phyloP scores from a whole-genome alignment of 1,140 invertebrate species.

The Melipona quadrifasciata region DNA sequence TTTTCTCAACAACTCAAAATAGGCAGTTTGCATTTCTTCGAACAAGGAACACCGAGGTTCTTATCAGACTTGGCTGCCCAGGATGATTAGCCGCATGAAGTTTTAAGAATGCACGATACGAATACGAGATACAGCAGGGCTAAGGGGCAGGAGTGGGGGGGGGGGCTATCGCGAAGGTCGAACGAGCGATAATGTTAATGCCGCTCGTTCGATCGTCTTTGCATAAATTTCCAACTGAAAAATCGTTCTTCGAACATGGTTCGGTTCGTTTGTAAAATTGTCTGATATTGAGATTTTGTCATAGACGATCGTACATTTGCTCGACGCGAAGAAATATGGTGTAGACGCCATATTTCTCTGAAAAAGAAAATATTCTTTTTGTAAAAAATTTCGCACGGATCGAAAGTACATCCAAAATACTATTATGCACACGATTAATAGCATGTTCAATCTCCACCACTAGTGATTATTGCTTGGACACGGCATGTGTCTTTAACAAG shows the following conservation, averaged over 20 bases:
- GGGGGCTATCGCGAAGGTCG: conserved; percentile 15
- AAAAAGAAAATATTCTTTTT: too few relatives aligned
- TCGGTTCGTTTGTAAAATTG: neutral
- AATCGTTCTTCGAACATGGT: neutral
- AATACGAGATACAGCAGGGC: conserved; percentile 24
- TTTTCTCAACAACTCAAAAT: neutral
- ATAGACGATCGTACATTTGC: neutral
- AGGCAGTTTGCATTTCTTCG: conserved; percentile 26
- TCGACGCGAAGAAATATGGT: too few relatives aligned
- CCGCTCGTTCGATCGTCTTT: neutral
- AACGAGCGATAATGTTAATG: conserved; percentile 1
- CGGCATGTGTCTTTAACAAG: too few relatives aligned
- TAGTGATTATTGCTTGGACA: too few relatives aligned
- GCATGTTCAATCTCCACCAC: too few relatives aligned
- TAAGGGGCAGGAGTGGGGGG: too few relatives aligned
- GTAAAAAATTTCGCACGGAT: too few relatives aligned
- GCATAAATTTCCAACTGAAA: neutral
- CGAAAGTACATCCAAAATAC: too few relatives aligned
- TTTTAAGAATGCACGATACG: conserved; percentile 34
- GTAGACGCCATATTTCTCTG: too few relatives aligned
- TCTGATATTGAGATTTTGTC: too few relatives aligned
- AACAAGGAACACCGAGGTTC: neutral
- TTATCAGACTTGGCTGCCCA: neutral
- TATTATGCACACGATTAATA: too few relatives aligned
- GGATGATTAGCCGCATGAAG: conserved; percentile 49